Percentiles rank a stretch among this genome's conserved stretches.
phyloP scores from a whole-genome alignment of 2,113 vertebrate genomes.

The Macheiramphus alcinus region DNA sequence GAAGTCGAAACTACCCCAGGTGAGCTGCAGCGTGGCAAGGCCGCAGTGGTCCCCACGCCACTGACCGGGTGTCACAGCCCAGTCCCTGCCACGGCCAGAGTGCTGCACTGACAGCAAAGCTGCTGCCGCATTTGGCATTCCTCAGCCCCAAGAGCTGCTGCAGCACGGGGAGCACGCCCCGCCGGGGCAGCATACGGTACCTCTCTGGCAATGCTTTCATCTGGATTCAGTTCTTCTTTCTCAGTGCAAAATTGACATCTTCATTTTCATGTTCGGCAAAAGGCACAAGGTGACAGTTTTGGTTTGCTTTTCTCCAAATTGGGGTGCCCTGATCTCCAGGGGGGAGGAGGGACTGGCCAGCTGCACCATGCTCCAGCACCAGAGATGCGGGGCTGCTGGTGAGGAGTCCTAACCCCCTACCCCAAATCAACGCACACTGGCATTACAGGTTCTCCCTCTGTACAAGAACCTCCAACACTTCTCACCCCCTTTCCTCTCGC shows the following conservation, averaged over 20 bases:
- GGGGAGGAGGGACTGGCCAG: not conserved
- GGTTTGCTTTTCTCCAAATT: not conserved
- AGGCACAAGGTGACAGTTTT: not conserved
- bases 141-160: not conserved
- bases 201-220: not conserved
- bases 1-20: not conserved
- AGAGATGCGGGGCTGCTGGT: rapidly evolving
- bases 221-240: not conserved
- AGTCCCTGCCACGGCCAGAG: not conserved
- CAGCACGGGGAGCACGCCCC: rapidly evolving
- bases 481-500: not conserved
- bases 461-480: not conserved
- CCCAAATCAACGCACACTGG: rapidly evolving
- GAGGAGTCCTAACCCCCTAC: not conserved
- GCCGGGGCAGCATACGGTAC: rapidly evolving
- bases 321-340: not conserved
- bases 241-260: not conserved
- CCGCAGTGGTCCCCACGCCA: rapidly evolving
- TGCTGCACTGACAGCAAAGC: rapidly evolving
- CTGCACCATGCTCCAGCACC: not conserved
- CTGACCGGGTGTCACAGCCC: rapidly evolving
- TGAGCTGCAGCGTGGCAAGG: not conserved
- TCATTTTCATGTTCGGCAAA: not conserved
- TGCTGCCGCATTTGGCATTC: rapidly evolving
- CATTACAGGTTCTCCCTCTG: not conserved